Percentiles rank a stretch among this genome's conserved stretches.
Conservation (phyloP, 2,113 vertebrate genomes). For the Phrynosoma platyrhinos region DNA sequence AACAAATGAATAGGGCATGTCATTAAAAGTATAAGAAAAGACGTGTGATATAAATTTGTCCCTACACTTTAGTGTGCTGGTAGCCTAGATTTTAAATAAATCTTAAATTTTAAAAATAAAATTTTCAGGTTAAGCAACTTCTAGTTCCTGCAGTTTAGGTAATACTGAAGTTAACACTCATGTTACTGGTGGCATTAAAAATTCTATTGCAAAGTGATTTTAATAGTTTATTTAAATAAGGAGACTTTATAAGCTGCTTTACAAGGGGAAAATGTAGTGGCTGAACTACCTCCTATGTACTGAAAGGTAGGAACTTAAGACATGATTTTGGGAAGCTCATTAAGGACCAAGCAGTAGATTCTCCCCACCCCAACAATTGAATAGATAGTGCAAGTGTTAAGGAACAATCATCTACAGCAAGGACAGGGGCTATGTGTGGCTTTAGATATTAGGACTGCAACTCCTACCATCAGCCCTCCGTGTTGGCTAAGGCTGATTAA, state of each 20-base stretch:
- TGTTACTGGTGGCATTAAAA: background rate
- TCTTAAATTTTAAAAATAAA: constrained; percentile 26
- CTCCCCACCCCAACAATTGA: background rate
- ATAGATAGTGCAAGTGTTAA: background rate
- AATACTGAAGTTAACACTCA: constrained; percentile 65
- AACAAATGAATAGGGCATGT: background rate
- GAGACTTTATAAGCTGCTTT: background rate
- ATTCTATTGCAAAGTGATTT: background rate
- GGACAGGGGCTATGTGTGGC: too few relatives aligned
- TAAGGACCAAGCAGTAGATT: background rate
- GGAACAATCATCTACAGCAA: background rate
- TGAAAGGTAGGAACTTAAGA: background rate
- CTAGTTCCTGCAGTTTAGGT: constrained; percentile 21
- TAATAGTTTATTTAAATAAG: background rate
- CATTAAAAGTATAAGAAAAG: background rate
- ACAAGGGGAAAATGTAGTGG: background rate
- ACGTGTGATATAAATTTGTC: background rate
- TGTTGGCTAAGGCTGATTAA: too few relatives aligned
- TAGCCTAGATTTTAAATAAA: background rate
- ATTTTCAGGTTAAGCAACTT: constrained; percentile 19
- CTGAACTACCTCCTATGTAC: background rate
- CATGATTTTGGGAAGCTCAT: background rate
- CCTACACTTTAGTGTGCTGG: background rate
- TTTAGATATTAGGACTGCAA: too few relatives aligned
- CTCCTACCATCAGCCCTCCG: too few relatives aligned